phyloP scores from a whole-genome alignment of 1,140 invertebrate genomes.

The Platyura marginata region DNA sequence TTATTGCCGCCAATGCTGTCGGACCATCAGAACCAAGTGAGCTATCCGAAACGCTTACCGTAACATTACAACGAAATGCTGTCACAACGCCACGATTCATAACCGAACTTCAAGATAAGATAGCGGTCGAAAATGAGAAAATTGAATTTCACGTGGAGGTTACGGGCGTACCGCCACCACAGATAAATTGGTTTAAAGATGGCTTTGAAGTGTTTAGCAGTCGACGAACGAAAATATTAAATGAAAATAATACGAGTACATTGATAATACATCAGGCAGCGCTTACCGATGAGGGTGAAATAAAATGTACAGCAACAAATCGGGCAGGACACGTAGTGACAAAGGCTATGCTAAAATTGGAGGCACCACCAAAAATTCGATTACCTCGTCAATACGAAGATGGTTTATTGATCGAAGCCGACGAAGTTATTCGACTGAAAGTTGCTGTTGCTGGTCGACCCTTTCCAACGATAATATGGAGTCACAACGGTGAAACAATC shows the following conservation, averaged over 20 bases:
- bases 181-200: slow-evolving; percentile 86
- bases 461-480: slow-evolving; percentile 64
- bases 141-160: slow-evolving; percentile 68
- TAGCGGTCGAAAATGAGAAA: slow-evolving; percentile 59
- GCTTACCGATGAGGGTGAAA: slow-evolving; percentile 64
- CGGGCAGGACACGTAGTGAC: slow-evolving; percentile 58
- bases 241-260: slow-evolving; percentile 55
- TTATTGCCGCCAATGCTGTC: slow-evolving; percentile 68
- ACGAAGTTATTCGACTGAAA: slow-evolving; percentile 71
- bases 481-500: slow-evolving; percentile 62
- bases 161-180: slow-evolving; percentile 62
- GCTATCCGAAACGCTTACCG: slow-evolving; percentile 55
- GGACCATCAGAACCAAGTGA: slow-evolving; percentile 63
- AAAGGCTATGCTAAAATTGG: slow-evolving; percentile 48
- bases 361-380: slow-evolving; percentile 62
- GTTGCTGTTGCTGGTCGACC: slow-evolving; percentile 80
- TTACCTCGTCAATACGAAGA: slow-evolving; percentile 71
- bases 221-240: slow-evolving; percentile 52
- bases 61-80: slow-evolving; percentile 45
- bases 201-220: slow-evolving; percentile 71
- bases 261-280: slow-evolving; percentile 65
- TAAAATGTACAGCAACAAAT: slow-evolving; percentile 76
- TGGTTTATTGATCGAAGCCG: slow-evolving; percentile 70
- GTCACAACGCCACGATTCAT: slow-evolving; percentile 48
- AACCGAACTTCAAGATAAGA: slow-evolving; percentile 40